Percentiles rank a stretch among this genome's conserved stretches.
Evolutionary conservation across 2,113 vertebrate genomes (phyloP).

Genomic region (Taurulus bubalis): DNA sequence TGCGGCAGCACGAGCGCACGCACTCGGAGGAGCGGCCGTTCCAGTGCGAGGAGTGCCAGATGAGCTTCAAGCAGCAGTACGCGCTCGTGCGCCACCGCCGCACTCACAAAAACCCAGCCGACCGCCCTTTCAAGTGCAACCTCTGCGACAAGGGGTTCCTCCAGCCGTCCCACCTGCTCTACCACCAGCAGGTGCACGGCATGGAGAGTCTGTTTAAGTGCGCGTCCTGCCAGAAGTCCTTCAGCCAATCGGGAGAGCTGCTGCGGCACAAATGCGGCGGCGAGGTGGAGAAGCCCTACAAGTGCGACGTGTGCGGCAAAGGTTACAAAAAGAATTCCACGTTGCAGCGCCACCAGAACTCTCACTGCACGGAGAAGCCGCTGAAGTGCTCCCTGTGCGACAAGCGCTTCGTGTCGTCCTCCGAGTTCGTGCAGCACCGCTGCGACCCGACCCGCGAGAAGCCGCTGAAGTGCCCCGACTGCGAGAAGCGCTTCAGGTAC

Average conservation of each 20-base stretch:
- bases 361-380: constrained; percentile 92
- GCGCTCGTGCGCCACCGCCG: constrained; percentile 94
- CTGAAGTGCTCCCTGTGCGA: constrained; percentile 95
- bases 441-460: constrained; percentile 94
- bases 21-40: constrained; percentile 96
- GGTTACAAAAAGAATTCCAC: constrained; percentile 95
- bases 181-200: constrained; percentile 95
- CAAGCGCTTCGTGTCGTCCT: constrained; percentile 95
- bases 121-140: constrained; percentile 91
- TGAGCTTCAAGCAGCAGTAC: constrained; percentile 98
- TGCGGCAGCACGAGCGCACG: constrained; percentile 95
- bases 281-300: constrained; percentile 91
- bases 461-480: constrained; percentile 95
- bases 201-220: constrained; percentile 97
- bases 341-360: constrained; percentile 94
- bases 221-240: constrained; percentile 96
- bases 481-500: constrained; percentile 97
- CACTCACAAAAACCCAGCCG: constrained; percentile 89
- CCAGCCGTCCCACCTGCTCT: constrained; percentile 94
- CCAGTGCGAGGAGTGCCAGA: constrained; percentile 97
- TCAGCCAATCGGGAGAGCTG: constrained; percentile 94
- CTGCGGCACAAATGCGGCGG: constrained; percentile 94
- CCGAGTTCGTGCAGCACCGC: constrained; percentile 95
- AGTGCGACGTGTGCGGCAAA: constrained; percentile 93
- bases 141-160: constrained; percentile 95